Conservation (phyloP, 2,113 vertebrate species). For the Excalfactoria chinensis region DNA sequence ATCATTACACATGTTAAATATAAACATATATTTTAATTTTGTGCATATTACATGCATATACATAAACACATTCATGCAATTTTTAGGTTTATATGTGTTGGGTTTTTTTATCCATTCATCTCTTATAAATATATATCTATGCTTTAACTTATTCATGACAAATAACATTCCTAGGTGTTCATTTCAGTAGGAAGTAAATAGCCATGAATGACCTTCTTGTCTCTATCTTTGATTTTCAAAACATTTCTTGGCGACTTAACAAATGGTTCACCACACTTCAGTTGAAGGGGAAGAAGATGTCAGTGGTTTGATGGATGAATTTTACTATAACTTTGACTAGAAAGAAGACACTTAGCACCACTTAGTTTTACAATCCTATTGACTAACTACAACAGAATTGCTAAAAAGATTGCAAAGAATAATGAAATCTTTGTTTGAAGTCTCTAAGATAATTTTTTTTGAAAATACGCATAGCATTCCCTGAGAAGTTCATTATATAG, state of each 20-base stretch:
- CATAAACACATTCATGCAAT: not conserved
- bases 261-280: slow-evolving; percentile 36
- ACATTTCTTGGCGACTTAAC: slow-evolving; percentile 19
- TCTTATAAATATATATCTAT: not conserved
- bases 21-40: not conserved
- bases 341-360: slow-evolving; percentile 9
- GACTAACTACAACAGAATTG: not conserved
- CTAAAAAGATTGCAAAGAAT: not conserved
- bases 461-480: not conserved
- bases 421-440: not conserved
- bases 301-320: slow-evolving; percentile 36
- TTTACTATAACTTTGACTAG: not conserved
- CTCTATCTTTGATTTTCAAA: slow-evolving; percentile 47
- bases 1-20: not conserved
- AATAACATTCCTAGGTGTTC: slow-evolving; percentile 11
- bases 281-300: slow-evolving; percentile 35
- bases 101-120: not conserved
- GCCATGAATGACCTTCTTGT: slow-evolving; percentile 49
- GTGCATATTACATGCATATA: not conserved
- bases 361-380: not conserved
- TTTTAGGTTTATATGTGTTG: not conserved
- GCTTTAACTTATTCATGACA: not conserved
- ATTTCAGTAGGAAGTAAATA: slow-evolving; percentile 31
- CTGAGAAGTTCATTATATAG: not conserved
- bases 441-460: not conserved